Base-by-base conservation (phyloP, 2,888 invertebrate species). In the Cephus nigrinus region DNA sequence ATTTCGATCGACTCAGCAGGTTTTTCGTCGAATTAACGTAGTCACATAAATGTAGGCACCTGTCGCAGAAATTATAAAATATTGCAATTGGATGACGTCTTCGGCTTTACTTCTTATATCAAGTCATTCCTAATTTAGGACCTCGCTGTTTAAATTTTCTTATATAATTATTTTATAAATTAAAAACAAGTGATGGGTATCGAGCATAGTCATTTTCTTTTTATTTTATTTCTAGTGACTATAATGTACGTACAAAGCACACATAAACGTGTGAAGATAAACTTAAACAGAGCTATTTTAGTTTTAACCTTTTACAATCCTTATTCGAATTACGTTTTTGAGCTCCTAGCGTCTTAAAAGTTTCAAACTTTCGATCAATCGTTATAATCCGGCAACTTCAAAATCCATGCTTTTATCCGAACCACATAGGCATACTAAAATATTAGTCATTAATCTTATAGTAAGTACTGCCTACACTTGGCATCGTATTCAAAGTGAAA, bases 181-280 rank as follows among this genome's bases (percentile, higher is more conserved):
- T 23, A 9, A 23, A 15, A 40, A 40, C 15, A 15, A 40, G 15
- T 15, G 15, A 40, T 4, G 23, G 0, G 23, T 55, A 55, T 55
- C 9, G 2, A 55, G 55, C 55, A 23, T 55, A 55, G 55, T 23
- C 1, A 55, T 55, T 55, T 55, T 55, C 23, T 9, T 23, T 84
- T 85, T 85, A 85, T 23, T 84, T 85, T 85, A 84, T 85, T 83
- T 69, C 76, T 78, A 82, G 34, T 74, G 75, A 82, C 76, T 79
- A 78, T 34, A 79, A 79, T 81, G 78, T 33, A 71, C 71, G 69
- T 82, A 82, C 76, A 82, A 74, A 79, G 80, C 80, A 76, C 73
- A 76, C 74, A 76, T 3, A 4, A 31, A 23, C 15, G 32, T 15
- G 23, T 23, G 23, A 2, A 23, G 23, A 55, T 55, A 55, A 23